These are phyloP conservation scores for Selenia dentaria DNA, from an alignment of 2,888 invertebrate genomes.

Conservation along the genomic window DNA sequence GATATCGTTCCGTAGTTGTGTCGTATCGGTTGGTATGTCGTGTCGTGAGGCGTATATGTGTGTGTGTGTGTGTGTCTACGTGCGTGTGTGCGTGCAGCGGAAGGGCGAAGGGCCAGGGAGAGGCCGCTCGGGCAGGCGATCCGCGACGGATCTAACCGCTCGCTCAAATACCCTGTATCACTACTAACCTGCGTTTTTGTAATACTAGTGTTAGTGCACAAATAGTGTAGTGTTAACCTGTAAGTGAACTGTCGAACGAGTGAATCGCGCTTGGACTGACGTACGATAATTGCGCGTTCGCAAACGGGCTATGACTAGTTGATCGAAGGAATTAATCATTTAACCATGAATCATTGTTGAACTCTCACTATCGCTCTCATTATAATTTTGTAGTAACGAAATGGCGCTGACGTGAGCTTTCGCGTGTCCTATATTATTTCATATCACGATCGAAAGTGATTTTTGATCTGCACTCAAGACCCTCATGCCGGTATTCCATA, in stretches of 20 bases:
- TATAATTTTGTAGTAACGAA: too few relatives aligned
- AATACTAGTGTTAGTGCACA: conserved; percentile 63
- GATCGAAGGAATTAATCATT: conserved; percentile 57
- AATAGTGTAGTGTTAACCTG: conserved; percentile 54
- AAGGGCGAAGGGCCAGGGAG: background rate
- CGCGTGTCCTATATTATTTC: too few relatives aligned
- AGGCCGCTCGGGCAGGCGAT: conserved; percentile 61
- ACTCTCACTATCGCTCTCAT: too few relatives aligned
- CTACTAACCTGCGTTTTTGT: conserved; percentile 50
- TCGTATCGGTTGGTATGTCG: conserved; percentile 38
- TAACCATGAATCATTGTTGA: too few relatives aligned
- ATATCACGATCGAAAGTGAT: too few relatives aligned
- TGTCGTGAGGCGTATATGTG: too few relatives aligned
- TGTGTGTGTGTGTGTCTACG: conserved; percentile 38
- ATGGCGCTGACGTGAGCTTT: too few relatives aligned
- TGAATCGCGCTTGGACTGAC: conserved; percentile 4
- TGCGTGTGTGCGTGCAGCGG: conserved; percentile 27
- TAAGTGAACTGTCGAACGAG: conserved; percentile 31
- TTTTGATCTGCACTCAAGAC: too few relatives aligned
- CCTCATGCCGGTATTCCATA: too few relatives aligned
- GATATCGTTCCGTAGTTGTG: conserved; percentile 42
- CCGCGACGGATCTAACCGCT: conserved; percentile 44
- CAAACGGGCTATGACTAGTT: conserved; percentile 53
- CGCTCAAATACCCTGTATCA: conserved; percentile 43
- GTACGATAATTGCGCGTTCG: background rate